Conservation (phyloP, 2,888 invertebrate species). For the Acholoe squamosa region DNA sequence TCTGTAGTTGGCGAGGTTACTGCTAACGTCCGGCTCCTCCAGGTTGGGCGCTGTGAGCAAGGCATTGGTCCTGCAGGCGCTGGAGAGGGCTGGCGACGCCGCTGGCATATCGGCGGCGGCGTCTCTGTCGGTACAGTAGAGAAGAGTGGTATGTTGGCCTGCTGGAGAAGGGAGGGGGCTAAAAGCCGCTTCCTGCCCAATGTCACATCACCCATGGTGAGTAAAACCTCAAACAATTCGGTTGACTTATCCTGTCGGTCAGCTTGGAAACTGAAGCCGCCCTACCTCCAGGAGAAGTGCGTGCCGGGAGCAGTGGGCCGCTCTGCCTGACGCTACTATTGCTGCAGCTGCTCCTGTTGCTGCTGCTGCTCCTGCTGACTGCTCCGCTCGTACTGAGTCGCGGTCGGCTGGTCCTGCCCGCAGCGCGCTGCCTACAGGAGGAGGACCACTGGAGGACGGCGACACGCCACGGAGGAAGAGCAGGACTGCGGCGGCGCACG, state of each 20-base stretch:
- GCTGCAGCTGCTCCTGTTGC: neutral
- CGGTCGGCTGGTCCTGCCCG: neutral
- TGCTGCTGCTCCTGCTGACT: constrained; percentile 1
- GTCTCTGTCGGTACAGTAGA: neutral
- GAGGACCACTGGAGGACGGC: constrained; percentile 1
- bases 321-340: neutral
- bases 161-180: neutral
- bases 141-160: neutral
- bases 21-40: neutral
- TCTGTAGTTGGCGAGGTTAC: neutral
- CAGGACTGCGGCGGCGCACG: constrained; percentile 10
- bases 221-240: neutral
- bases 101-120: neutral
- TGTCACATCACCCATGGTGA: constrained; percentile 13
- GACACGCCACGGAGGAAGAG: neutral
- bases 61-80: neutral
- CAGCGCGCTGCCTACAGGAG: constrained; percentile 19
- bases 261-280: neutral
- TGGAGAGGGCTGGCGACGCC: neutral
- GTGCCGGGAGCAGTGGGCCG: neutral
- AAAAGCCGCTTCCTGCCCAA: neutral
- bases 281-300: neutral
- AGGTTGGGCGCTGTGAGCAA: neutral
- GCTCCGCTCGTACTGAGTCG: neutral
- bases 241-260: neutral